Evolutionary conservation across 53 echinoderm and acorn worm species (phyloP).

Genomic region (Stichopus horrens): DNA sequence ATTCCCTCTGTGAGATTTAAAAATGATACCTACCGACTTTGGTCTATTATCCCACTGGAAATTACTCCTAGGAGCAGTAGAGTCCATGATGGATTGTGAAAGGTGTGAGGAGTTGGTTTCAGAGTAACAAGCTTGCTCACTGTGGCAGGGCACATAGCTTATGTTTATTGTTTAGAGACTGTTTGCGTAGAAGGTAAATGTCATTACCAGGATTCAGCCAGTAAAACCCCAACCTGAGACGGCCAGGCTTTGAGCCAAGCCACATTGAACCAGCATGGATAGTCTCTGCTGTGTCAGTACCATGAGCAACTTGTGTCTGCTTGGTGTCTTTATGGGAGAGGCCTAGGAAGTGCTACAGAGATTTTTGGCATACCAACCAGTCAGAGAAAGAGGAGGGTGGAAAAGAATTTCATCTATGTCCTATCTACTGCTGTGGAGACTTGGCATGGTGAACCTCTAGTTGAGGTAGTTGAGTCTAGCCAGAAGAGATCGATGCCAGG

Average conservation of each 20-base stretch:
- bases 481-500: conserved; percentile 3
- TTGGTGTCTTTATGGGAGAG: conserved; percentile 27
- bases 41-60: conserved; percentile 30
- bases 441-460: background rate
- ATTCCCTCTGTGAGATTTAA: background rate
- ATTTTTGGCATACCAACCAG: conserved; percentile 16
- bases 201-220: conserved; percentile 1
- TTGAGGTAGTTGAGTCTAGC: background rate
- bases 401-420: conserved; percentile 43
- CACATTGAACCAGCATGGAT: conserved; percentile 19
- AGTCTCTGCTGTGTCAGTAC: background rate
- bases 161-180: conserved; percentile 31
- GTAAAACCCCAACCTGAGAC: conserved; percentile 24
- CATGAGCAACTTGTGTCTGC: background rate
- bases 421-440: background rate
- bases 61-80: background rate
- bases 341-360: conserved; percentile 12
- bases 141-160: conserved; percentile 24
- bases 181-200: conserved; percentile 36
- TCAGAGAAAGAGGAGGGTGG: conserved; percentile 20
- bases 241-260: conserved; percentile 33
- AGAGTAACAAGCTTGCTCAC: conserved; percentile 13
- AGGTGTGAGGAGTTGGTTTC: conserved; percentile 17
- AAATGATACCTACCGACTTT: conserved; percentile 27
- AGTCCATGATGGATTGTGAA: conserved; percentile 22